A percentile compares a stretch with the other conserved stretches of the same genome.
These are phyloP conservation scores for Hozukius guyotensis DNA, from an alignment of 2,797 vertebrate genomes.

Conservation along the genomic window DNA sequence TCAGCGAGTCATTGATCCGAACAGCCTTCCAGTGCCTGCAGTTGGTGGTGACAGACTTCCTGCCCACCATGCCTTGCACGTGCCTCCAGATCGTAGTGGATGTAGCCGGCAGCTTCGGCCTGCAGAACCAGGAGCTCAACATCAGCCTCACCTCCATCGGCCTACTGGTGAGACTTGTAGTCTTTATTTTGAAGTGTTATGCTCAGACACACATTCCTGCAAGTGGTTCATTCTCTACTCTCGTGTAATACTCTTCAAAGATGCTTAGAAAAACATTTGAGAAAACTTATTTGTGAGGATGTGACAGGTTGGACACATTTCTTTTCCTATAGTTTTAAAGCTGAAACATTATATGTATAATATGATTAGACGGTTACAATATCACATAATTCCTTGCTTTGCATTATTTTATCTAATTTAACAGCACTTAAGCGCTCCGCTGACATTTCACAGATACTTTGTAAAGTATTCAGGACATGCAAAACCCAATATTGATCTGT, in stretches of 20 bases:
- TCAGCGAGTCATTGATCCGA: slow-evolving; percentile 95
- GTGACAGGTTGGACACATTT: background rate
- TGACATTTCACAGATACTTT: slow-evolving; percentile 34
- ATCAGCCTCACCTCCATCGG: slow-evolving; percentile 99
- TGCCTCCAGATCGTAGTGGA: slow-evolving; percentile 99
- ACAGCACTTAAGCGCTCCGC: slow-evolving; percentile 11
- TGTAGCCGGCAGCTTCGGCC: slow-evolving; percentile 97
- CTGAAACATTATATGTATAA: background rate
- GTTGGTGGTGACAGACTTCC: slow-evolving; percentile 99
- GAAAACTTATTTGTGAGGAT: background rate
- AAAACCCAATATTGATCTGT: slow-evolving; percentile 61
- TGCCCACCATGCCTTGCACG: slow-evolving; percentile 98
- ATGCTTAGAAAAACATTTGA: background rate
- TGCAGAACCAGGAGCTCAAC: slow-evolving; percentile 99
- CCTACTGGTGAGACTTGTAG: slow-evolving; percentile 86
- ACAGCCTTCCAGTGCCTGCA: slow-evolving; percentile 99
- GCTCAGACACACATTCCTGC: background rate
- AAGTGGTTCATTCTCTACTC: background rate
- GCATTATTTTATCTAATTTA: slow-evolving; percentile 24
- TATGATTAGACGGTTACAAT: background rate
- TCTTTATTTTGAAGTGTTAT: background rate
- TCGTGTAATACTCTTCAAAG: background rate
- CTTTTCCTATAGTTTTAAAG: background rate
- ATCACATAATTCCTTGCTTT: slow-evolving; percentile 10
- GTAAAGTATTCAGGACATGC: slow-evolving; percentile 41